Percentiles rank a stretch among this genome's conserved stretches.
These are phyloP conservation scores for Syngnathus acus DNA, from an alignment of 2,797 vertebrate genomes.

Conservation along the genomic window DNA sequence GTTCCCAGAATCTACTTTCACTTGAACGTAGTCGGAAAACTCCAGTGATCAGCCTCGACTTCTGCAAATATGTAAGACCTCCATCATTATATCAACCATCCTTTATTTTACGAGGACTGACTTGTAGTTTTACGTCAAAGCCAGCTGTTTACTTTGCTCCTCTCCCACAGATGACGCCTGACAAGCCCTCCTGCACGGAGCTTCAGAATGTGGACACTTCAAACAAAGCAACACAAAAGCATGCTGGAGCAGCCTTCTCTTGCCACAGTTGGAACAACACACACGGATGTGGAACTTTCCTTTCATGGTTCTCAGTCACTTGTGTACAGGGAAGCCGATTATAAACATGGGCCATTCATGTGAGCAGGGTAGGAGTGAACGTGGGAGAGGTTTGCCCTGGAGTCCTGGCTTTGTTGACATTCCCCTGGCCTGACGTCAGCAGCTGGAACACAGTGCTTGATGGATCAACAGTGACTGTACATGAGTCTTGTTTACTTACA, in stretches of 20 bases:
- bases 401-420: slow-evolving; percentile 66
- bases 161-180: slow-evolving; percentile 15
- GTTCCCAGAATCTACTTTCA: neutral
- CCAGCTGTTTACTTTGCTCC: slow-evolving; percentile 22
- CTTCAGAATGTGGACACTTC: slow-evolving; percentile 24
- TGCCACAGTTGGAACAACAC: slow-evolving; percentile 14
- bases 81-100: neutral
- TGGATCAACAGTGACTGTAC: slow-evolving; percentile 43
- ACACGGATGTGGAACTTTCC: slow-evolving; percentile 59
- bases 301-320: slow-evolving; percentile 30
- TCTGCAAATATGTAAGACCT: neutral
- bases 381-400: slow-evolving; percentile 44
- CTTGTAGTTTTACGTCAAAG: slow-evolving; percentile 2
- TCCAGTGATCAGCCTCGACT: neutral
- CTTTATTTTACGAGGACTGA: neutral
- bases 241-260: neutral
- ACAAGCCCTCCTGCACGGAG: slow-evolving; percentile 13
- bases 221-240: slow-evolving; percentile 26
- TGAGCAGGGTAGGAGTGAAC: slow-evolving; percentile 20
- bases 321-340: slow-evolving; percentile 32
- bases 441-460: slow-evolving; percentile 16
- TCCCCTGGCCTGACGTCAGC: slow-evolving; percentile 63
- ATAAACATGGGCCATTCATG: slow-evolving; percentile 47
- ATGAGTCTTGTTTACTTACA: slow-evolving; percentile 56
- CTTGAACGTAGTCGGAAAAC: neutral